phyloP scores from a whole-genome alignment of 2,113 vertebrate species.

The Genyomyrus donnyi region DNA sequence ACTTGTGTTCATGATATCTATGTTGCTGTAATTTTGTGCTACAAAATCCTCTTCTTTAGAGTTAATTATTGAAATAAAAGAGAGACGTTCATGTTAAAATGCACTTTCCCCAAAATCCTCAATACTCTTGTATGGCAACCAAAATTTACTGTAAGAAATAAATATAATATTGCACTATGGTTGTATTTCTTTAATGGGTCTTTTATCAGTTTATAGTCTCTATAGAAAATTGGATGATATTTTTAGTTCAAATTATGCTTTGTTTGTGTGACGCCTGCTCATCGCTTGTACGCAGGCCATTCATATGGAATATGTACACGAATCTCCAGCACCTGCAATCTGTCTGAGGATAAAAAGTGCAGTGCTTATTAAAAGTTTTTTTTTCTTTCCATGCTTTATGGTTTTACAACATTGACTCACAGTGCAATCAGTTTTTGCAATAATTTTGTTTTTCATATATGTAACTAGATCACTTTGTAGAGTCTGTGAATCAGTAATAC shows the following conservation, averaged over 20 bases:
- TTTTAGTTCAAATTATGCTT: background rate
- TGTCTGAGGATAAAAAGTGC: background rate
- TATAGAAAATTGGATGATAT: background rate
- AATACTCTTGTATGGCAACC: constrained; percentile 91
- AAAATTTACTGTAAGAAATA: constrained; percentile 95
- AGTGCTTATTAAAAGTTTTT: background rate
- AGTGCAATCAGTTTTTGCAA: background rate
- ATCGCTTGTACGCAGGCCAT: background rate
- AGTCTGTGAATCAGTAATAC: background rate
- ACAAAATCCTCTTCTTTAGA: constrained; percentile 81
- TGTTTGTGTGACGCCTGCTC: background rate
- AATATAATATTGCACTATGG: constrained; percentile 88
- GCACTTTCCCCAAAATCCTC: constrained; percentile 74
- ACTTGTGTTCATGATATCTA: constrained; percentile 84
- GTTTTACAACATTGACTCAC: background rate
- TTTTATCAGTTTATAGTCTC: constrained; percentile 7
- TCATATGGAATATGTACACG: background rate
- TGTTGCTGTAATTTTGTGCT: constrained; percentile 95
- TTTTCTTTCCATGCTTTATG: background rate
- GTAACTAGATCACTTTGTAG: background rate
- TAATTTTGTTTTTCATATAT: background rate
- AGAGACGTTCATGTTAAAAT: constrained; percentile 76
- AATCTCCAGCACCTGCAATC: background rate
- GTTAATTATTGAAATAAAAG: constrained; percentile 64
- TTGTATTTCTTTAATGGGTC: constrained; percentile 51